Evolutionary conservation across 1,140 invertebrate genomes (phyloP).

Genomic region (Teleopsis dalmanni): DNA sequence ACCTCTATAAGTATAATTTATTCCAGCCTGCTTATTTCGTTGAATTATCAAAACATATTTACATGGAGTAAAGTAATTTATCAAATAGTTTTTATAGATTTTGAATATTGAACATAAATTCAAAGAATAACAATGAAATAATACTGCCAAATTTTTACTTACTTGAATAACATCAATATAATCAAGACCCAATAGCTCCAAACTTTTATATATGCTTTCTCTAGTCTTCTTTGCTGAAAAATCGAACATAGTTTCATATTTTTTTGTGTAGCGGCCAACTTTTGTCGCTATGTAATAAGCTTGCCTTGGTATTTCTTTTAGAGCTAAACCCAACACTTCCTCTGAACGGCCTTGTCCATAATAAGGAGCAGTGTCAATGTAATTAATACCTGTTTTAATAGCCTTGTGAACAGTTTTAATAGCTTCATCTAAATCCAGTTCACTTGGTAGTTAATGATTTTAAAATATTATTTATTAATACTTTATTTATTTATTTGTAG

Average conservation of each 20-base stretch:
- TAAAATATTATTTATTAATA: not conserved
- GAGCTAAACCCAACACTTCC: slow-evolving; percentile 70
- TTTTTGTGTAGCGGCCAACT: slow-evolving; percentile 72
- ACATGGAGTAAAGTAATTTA: no score
- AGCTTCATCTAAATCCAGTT: slow-evolving; percentile 52
- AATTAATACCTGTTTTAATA: slow-evolving; percentile 77
- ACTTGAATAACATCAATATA: slow-evolving; percentile 88
- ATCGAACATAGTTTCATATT: slow-evolving; percentile 75
- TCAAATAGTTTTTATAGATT: no score
- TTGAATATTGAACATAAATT: no score
- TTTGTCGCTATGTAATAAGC: slow-evolving; percentile 91
- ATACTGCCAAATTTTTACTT: no score
- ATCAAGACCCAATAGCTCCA: slow-evolving; percentile 64
- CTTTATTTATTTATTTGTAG: no score
- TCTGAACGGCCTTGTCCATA: slow-evolving; percentile 85
- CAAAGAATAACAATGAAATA: no score
- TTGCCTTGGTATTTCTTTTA: slow-evolving; percentile 68
- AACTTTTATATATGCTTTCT: slow-evolving; percentile 68
- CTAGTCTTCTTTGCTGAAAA: slow-evolving; percentile 70
- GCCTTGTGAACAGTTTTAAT: slow-evolving; percentile 62
- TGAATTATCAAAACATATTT: no score
- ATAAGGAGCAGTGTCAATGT: slow-evolving; percentile 85
- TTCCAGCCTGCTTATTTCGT: no score
- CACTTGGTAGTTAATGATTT: slow-evolving; percentile 3
- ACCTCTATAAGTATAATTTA: no score